Conservation (phyloP, 2,113 vertebrate genomes). For the Urocitellus parryii region DNA sequence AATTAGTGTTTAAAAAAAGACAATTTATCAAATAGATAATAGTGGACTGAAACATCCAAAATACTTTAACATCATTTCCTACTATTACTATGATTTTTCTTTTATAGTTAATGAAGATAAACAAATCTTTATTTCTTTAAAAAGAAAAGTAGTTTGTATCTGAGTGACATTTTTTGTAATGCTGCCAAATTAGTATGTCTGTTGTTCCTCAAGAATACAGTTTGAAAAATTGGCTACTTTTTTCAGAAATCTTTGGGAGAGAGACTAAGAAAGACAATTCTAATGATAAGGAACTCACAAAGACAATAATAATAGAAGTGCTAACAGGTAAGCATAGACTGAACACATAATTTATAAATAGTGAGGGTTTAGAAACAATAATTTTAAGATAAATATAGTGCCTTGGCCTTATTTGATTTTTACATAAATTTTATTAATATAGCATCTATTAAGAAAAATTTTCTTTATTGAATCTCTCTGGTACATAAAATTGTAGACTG, state of each 20-base stretch:
- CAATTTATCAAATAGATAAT: conserved; percentile 40
- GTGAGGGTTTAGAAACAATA: background rate
- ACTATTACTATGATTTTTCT: background rate
- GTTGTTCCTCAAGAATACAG: background rate
- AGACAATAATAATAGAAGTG: background rate
- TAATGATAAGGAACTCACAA: background rate
- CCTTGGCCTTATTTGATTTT: background rate
- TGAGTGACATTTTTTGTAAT: conserved; percentile 37
- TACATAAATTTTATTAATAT: background rate
- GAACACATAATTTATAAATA: background rate
- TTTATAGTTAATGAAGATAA: conserved; percentile 51
- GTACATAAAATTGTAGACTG: background rate
- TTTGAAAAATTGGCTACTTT: conserved; percentile 18
- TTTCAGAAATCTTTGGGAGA: background rate
- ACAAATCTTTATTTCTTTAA: background rate
- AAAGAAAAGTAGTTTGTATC: background rate
- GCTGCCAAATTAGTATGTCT: background rate
- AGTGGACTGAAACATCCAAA: background rate
- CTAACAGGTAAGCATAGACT: background rate
- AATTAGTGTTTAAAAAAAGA: conserved; percentile 51
- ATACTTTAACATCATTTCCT: conserved; percentile 3
- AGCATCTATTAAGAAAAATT: background rate
- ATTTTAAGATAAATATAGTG: background rate
- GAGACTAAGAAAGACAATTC: background rate
- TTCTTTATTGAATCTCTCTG: background rate